A percentile compares a stretch with the other conserved stretches of the same genome.
Conservation (phyloP, 2,113 vertebrate genomes). For the Notothenia coriiceps region DNA sequence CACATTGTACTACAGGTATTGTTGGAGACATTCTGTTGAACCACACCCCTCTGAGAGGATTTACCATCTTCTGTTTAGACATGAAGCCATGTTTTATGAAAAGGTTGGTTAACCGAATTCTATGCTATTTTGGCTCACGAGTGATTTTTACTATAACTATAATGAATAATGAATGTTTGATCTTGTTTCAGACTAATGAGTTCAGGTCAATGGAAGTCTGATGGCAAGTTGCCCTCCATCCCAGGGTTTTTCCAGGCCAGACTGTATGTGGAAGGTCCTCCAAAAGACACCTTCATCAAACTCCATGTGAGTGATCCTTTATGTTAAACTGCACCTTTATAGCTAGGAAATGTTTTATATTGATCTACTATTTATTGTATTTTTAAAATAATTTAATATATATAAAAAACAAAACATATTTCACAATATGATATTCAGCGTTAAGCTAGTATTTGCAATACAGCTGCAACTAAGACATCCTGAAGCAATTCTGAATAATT, state of each 20-base stretch:
- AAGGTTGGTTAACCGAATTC: slow-evolving; percentile 60
- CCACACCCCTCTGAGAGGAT: slow-evolving; percentile 75
- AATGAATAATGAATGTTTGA: background rate
- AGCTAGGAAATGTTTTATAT: background rate
- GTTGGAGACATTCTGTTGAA: slow-evolving; percentile 80
- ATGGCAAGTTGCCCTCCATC: slow-evolving; percentile 71
- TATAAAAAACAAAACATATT: too few species aligned
- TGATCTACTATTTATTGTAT: background rate
- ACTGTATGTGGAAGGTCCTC: slow-evolving; percentile 81
- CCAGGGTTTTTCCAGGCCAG: slow-evolving; percentile 89
- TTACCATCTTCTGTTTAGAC: slow-evolving; percentile 78
- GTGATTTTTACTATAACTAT: background rate
- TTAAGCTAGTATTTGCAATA: too few species aligned
- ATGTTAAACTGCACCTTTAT: background rate
- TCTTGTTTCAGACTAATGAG: slow-evolving; percentile 80
- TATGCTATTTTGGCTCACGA: background rate
- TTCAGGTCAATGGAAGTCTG: slow-evolving; percentile 78
- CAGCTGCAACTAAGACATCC: background rate
- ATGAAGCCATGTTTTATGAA: slow-evolving; percentile 81
- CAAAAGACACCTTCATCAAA: slow-evolving; percentile 90
- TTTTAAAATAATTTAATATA: background rate
- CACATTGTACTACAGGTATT: slow-evolving; percentile 68
- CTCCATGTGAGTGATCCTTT: slow-evolving; percentile 81
- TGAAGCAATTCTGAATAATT: background rate
- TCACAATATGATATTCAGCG: too few species aligned